Conservation (phyloP, 2,113 vertebrate genomes). For the Urocynchramus pylzowi region DNA sequence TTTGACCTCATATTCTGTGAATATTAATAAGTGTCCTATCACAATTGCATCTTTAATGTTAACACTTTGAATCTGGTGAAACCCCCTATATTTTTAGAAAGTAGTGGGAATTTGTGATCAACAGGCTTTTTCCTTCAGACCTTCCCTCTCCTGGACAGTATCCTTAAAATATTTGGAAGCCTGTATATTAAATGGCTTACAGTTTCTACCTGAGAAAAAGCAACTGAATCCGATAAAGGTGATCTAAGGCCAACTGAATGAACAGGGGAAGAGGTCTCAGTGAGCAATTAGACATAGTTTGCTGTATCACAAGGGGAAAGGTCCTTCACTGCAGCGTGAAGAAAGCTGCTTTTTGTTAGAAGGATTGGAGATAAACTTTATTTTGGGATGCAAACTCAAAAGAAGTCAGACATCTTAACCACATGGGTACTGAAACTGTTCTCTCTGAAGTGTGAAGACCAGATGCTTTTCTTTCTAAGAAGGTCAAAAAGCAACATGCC, state of each 20-base stretch:
- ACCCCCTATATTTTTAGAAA: background rate
- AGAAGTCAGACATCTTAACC: background rate
- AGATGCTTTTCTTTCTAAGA: background rate
- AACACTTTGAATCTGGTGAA: background rate
- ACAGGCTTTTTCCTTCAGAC: background rate
- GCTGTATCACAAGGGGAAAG: background rate
- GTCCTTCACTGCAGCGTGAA: background rate
- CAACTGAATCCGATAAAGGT: conserved; percentile 21
- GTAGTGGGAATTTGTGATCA: background rate
- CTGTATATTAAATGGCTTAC: background rate
- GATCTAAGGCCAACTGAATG: conserved; percentile 9
- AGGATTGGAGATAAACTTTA: background rate
- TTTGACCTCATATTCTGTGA: background rate
- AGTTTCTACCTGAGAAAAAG: conserved; percentile 18
- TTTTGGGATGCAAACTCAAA: background rate
- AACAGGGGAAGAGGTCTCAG: conserved; percentile 27
- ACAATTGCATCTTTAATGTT: background rate
- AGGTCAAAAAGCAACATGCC: background rate
- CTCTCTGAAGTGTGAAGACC: background rate
- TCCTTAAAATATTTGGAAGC: background rate
- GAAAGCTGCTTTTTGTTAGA: background rate
- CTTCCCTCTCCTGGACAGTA: background rate
- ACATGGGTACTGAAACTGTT: background rate
- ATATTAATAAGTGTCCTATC: background rate
- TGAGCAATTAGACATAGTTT: conserved; percentile 28